A percentile compares a stretch with the other conserved stretches of the same genome.
Conservation (phyloP, 2,113 vertebrate genomes). For the Leuciscus idus region DNA sequence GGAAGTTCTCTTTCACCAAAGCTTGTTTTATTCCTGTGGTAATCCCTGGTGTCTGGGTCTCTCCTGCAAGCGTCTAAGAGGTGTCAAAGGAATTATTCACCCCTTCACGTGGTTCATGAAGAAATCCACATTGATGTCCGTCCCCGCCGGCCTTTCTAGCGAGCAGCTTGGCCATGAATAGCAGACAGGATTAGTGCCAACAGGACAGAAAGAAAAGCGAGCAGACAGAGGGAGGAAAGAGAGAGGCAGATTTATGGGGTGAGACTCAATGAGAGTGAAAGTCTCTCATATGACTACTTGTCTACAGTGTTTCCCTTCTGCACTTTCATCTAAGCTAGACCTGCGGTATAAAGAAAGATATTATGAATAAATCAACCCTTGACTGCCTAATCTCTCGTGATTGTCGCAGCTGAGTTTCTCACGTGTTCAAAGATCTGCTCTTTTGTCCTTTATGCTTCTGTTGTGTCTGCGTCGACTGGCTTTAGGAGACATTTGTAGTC, state of each 20-base stretch:
- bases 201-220: conserved; percentile 28
- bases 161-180: conserved; percentile 66
- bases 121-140: conserved; percentile 63
- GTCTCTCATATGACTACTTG: conserved; percentile 21
- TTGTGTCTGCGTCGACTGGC: neutral
- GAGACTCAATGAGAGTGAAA: conserved; percentile 29
- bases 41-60: conserved; percentile 58
- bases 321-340: conserved; percentile 59
- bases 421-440: neutral
- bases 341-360: conserved; percentile 36
- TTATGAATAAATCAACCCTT: conserved; percentile 57
- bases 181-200: conserved; percentile 66
- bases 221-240: conserved; percentile 9
- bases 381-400: conserved; percentile 6
- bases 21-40: conserved; percentile 44
- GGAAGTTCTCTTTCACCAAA: conserved; percentile 51
- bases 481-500: neutral
- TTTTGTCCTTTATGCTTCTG: neutral
- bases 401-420: neutral
- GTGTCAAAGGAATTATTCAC: conserved; percentile 68
- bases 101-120: conserved; percentile 63
- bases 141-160: conserved; percentile 60
- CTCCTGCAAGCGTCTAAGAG: conserved; percentile 44
- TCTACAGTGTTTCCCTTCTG: conserved; percentile 38
- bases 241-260: neutral